Conservation (phyloP, 2,888 invertebrate genomes). For the Cerceris rybyensis region DNA sequence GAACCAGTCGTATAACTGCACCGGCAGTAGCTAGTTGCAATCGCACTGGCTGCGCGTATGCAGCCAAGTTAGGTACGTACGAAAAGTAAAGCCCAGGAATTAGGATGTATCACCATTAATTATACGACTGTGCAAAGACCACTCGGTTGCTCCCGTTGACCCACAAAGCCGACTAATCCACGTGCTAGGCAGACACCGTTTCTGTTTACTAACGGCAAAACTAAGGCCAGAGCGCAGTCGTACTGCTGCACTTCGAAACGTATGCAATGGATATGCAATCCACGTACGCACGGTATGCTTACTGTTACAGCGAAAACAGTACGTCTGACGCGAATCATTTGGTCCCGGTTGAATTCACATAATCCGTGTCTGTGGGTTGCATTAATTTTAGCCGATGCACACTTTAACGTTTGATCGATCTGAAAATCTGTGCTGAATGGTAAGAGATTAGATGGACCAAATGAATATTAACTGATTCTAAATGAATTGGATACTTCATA, state of each 20-base stretch:
- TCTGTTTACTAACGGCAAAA: slow-evolving; percentile 7
- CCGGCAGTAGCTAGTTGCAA: slow-evolving; percentile 1
- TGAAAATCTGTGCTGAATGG: not conserved
- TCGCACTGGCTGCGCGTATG: not conserved
- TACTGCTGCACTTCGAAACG: not conserved
- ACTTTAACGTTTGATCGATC: slow-evolving; percentile 17
- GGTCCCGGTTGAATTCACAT: slow-evolving; percentile 3
- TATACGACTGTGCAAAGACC: slow-evolving; percentile 24
- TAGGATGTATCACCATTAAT: slow-evolving; percentile 54
- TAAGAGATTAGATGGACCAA: too few species aligned
- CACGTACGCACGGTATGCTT: slow-evolving; percentile 28
- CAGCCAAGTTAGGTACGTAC: slow-evolving; percentile 1
- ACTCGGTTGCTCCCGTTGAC: slow-evolving; percentile 30
- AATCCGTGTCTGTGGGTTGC: slow-evolving; percentile 18
- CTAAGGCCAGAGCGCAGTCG: slow-evolving; percentile 4
- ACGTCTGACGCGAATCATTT: not conserved
- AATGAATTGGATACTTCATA: too few species aligned
- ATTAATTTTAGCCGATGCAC: slow-evolving; percentile 12
- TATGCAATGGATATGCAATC: slow-evolving; percentile 17
- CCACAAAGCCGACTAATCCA: slow-evolving; percentile 58
- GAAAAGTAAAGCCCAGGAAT: slow-evolving; percentile 26
- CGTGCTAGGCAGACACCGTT: slow-evolving; percentile 39
- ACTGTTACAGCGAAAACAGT: not conserved
- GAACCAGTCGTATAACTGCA: not conserved
- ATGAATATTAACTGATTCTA: too few species aligned